Percentiles rank a stretch among this genome's conserved stretches.
phyloP scores from a whole-genome alignment of 2,888 invertebrate species.

The Tupiocoris notatus region DNA sequence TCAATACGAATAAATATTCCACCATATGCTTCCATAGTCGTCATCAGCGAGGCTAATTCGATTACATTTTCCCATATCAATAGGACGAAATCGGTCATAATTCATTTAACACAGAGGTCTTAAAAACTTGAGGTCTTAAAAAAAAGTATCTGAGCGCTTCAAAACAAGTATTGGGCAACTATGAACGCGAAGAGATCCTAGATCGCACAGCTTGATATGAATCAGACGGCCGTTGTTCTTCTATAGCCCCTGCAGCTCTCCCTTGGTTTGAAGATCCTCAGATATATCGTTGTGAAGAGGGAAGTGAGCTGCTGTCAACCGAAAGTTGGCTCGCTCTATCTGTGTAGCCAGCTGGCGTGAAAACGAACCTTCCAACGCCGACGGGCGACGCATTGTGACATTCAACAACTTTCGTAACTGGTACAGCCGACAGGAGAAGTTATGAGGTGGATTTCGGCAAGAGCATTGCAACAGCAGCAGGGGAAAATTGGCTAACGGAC shows the following conservation, averaged over 20 bases:
- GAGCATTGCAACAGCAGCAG: no score
- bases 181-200: neutral
- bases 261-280: neutral
- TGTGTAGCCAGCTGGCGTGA: neutral
- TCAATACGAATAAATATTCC: no score
- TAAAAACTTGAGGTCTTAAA: no score
- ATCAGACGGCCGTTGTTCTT: neutral
- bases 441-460: no score
- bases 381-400: neutral
- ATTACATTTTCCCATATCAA: no score
- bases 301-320: neutral
- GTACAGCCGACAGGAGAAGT: neutral
- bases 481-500: no score
- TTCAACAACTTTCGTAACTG: neutral
- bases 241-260: neutral
- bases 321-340: neutral
- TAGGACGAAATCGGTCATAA: no score
- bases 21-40: no score
- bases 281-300: neutral
- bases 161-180: no score
- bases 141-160: no score
- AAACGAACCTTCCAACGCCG: neutral
- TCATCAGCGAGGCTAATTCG: no score
- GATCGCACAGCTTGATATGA: neutral
- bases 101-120: no score